Evolutionary conservation across 2,113 vertebrate species (phyloP).

Genomic region (Anoura caudifer): DNA sequence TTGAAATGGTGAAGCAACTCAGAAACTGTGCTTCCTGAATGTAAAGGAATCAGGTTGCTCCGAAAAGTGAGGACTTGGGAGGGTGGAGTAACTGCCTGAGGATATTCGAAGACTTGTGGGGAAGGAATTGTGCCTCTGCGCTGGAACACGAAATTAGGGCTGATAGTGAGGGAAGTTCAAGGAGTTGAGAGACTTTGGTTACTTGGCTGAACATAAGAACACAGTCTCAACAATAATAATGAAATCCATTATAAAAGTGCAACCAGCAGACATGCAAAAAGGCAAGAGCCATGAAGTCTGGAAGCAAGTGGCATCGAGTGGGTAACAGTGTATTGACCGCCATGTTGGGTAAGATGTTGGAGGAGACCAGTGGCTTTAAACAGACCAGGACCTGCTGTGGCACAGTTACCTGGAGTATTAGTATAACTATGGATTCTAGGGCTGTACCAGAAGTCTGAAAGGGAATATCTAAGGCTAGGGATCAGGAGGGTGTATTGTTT

Average conservation of each 20-base stretch:
- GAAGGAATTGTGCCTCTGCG: not conserved
- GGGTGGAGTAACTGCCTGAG: not conserved
- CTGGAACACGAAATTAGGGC: not conserved
- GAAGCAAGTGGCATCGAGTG: rapidly evolving
- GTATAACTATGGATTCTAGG: not conserved
- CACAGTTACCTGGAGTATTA: not conserved
- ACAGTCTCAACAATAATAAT: not conserved
- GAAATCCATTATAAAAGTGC: not conserved
- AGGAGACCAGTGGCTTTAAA: not conserved
- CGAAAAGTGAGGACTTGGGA: not conserved
- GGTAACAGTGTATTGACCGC: rapidly evolving
- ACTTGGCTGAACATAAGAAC: not conserved
- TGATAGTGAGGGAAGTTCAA: not conserved
- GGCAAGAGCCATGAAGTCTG: not conserved
- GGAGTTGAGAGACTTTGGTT: not conserved
- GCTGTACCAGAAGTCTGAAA: not conserved
- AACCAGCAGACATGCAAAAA: not conserved
- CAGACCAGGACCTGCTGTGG: not conserved
- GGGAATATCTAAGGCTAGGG: not conserved
- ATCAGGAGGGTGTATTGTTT: not conserved
- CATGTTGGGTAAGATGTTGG: not conserved
- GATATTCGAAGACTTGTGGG: not conserved
- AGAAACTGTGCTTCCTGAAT: not conserved
- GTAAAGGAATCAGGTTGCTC: not conserved
- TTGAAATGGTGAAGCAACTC: not conserved